Base-by-base conservation (phyloP, 30 jellyfish, hydroid and myxozoan genomes). In the Mastigias papua region DNA sequence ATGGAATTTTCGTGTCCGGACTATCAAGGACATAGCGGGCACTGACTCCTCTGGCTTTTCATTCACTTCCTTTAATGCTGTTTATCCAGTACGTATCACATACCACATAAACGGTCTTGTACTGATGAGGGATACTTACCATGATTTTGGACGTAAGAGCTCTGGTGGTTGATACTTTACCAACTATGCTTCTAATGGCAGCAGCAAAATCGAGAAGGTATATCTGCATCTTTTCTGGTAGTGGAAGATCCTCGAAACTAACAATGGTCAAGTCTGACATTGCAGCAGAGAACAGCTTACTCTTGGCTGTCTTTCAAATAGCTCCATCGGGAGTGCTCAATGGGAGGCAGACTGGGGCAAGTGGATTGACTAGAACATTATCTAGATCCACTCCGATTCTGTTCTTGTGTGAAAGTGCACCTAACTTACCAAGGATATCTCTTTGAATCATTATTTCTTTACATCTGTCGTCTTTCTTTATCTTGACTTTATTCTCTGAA, bases 271-370 rank as follows among this genome's bases (percentile, higher is more conserved):
- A n/a, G n/a, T n/a, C n/a, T n/a, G n/a, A n/a, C n/a, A 78, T 50
- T 61, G 89, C 89, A 4, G 89, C 85, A 6, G 22, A 60, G 29
- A 78, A 54, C 87, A 78, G 78, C 29, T 66, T 82, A 62, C 87
- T 82, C 26, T 82, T 66, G 29, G 87, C 89, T 11, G 92, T 82
- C 67, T 82, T 82, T 42, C 92, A 8, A 5, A 51, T 23, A 27
- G 33, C 21, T 10, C 86, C 89, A 67, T 82, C 92, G 4, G 78
- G 22, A 1, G 92, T 82, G 19, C 76, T 16, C 34, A 78, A 29
- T 29, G 86, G 31, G 22, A 78, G 79, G 6, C 61, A 61, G 62
- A 78, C 81, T 13, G 92, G 89, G 32, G 92, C 86, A 34, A 82
- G 78, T 10, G 92, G 49, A 66, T 1, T 35, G 15, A 76, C 2